Evolutionary conservation across 2,113 vertebrate genomes (phyloP).

Genomic region (Oreochromis aureus): DNA sequence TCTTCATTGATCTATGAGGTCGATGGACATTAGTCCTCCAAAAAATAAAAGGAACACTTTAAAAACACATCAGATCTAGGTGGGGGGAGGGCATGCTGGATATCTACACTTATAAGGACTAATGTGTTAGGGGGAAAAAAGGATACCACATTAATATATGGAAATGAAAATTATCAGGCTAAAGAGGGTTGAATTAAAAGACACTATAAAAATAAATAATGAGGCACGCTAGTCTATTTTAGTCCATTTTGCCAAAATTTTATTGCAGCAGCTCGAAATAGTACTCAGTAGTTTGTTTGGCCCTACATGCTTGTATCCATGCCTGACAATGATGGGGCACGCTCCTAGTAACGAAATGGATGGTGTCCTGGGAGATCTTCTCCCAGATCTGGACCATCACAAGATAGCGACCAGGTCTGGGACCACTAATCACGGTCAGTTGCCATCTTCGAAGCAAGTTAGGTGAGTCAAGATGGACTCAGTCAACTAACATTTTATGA

Average conservation of each 20-base stretch:
- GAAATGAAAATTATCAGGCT: not conserved
- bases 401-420: not conserved
- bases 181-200: not conserved
- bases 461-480: not conserved
- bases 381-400: not conserved
- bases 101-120: not conserved
- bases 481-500: not conserved
- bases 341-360: rapidly evolving
- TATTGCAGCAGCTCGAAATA: not conserved
- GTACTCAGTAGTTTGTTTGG: not conserved
- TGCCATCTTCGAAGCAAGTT: not conserved
- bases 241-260: not conserved
- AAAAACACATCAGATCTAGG: not conserved
- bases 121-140: rapidly evolving
- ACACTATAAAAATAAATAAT: not conserved
- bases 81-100: not conserved
- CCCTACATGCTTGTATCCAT: not conserved
- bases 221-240: not conserved
- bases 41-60: not conserved
- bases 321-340: not conserved
- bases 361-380: not conserved
- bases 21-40: not conserved
- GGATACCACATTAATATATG: not conserved
- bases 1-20: not conserved
- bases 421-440: not conserved